phyloP scores from a whole-genome alignment of 2,888 invertebrate species.

The Drosophila gaucha region DNA sequence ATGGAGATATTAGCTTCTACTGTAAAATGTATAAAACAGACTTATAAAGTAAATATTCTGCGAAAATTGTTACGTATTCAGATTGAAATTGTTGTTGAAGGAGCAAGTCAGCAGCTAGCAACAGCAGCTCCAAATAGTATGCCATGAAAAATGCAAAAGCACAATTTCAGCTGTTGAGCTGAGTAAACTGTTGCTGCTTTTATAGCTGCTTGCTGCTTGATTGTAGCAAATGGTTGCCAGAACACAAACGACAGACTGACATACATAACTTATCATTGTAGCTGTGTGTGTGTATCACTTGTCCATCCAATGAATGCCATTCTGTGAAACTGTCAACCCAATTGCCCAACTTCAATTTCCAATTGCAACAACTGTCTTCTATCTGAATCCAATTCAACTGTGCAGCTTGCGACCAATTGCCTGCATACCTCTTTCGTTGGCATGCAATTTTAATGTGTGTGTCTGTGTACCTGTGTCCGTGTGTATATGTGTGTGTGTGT shows the following conservation, averaged over 20 bases:
- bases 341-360: constrained; percentile 29
- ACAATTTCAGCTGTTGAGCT: constrained; percentile 17
- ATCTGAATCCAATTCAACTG: constrained; percentile 2
- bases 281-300: constrained; percentile 13
- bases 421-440: constrained; percentile 47
- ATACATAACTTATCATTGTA: not conserved
- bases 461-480: not conserved
- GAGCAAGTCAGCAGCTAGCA: not conserved
- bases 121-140: constrained; percentile 9
- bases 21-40: not conserved
- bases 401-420: constrained; percentile 14
- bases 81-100: constrained; percentile 8
- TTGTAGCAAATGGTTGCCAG: constrained; percentile 22
- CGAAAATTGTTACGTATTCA: not conserved
- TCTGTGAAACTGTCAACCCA: constrained; percentile 36
- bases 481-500: constrained; percentile 19
- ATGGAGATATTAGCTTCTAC: not conserved
- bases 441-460: constrained; percentile 74
- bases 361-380: constrained; percentile 11
- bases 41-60: constrained; percentile 1
- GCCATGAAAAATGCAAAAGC: constrained; percentile 19
- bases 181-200: constrained; percentile 36
- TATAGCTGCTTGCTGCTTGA: constrained; percentile 8
- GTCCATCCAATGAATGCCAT: constrained; percentile 36
- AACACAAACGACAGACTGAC: not conserved